Evolutionary conservation across 2,113 vertebrate species (phyloP).

Genomic region (Uria lomvia): DNA sequence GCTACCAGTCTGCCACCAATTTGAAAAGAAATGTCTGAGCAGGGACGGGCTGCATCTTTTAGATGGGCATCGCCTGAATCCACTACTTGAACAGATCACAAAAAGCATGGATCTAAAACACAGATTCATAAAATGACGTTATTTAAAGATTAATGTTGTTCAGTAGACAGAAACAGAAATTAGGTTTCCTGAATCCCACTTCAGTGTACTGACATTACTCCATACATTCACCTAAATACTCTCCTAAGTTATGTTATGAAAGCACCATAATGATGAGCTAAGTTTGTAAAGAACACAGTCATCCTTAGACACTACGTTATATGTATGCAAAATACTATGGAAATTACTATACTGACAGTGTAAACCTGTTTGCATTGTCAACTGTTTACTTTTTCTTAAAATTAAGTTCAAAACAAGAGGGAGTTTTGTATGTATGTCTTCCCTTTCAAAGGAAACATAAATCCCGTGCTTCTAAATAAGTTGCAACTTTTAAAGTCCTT

Average conservation of each 20-base stretch:
- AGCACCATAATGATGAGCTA: neutral
- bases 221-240: neutral
- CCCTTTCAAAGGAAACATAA: conserved; percentile 7
- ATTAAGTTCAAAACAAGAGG: neutral
- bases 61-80: neutral
- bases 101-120: neutral
- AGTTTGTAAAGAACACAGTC: neutral
- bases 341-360: neutral
- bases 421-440: neutral
- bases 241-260: neutral
- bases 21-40: neutral
- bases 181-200: neutral
- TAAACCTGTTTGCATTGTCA: neutral
- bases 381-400: neutral
- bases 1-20: neutral
- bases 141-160: neutral
- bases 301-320: neutral
- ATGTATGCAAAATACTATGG: neutral
- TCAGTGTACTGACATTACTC: neutral
- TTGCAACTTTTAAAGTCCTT: conserved; percentile 27
- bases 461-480: conserved; percentile 35
- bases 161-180: neutral
- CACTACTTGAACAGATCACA: neutral
- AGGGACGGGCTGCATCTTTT: neutral
- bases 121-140: neutral